Evolutionary conservation across 2,113 vertebrate genomes (phyloP), one percentile per base, ranked within the genome.

Genomic region (Bubo bubo): DNA sequence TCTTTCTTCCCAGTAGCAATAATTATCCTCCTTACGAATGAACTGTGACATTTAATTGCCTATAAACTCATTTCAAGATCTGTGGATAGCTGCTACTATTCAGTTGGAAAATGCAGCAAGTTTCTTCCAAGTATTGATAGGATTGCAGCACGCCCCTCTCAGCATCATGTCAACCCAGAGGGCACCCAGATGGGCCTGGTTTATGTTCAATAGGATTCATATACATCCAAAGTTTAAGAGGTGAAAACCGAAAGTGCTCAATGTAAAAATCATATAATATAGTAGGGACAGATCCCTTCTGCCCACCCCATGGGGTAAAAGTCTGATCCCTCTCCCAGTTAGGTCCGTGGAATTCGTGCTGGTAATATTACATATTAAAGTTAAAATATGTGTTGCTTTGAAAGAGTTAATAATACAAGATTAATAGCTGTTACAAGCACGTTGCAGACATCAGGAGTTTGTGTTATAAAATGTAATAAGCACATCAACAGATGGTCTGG

Each of bases 401-500:
- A 37, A 93, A 83, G 92, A 88, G 88, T 94, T 92, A 88, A 63
- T 52, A 45, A 60, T 17, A 20, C 16, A 52, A 71, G 86, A 86
- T 94, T 83, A 97, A 86, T 92, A 70, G 82, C 86, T 83, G 86
- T 64, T 76, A 59, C 9, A 71, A 88, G 75, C 79, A 37, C 4
- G 1, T 50, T 92, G 92, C 85, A 93, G 81, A 30, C 84, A 87
- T 35, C 16, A 24, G 85, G 81, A 90, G 59, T 74, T 66, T 86
- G 88, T 58, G 90, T 83, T 88, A 70, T 53, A 83, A 93, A 95
- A 92, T 55, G 92, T 8, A 95, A 80, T 86, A 92, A 95, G 95
- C 88, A 81, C 90, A 82, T 45, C 93, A 96, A 91, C 73, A 93
- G 92, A 93, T 94, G 93, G 92, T 39, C 81, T 83, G 80, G 91